Evolutionary conservation across 2,888 invertebrate species (phyloP), one percentile per base, ranked within the genome.

Genomic region (Agrenia bidenticulata): DNA sequence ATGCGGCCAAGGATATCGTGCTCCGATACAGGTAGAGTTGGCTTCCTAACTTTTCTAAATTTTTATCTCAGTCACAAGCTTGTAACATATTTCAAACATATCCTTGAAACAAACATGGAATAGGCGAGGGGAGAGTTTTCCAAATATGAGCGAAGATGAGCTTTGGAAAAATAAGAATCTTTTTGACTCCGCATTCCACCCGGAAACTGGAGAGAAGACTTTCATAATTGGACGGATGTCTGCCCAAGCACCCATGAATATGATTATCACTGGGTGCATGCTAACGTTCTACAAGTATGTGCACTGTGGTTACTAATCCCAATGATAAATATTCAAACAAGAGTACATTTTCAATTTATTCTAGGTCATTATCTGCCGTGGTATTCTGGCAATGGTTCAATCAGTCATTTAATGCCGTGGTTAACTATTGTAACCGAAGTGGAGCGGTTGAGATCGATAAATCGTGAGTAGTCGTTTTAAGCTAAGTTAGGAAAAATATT

Each of bases 371-470:
- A 4, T 86, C 90, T 1, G 92, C 93, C 2, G 94, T 95, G 9
- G 83, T 97, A 63, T 97, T 98, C 82, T 99, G 98, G 98, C 99
- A 97, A 80, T 97, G 95, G 95, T 82, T 89, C 77, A 97, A 97
- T 83, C 96, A 97, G 84, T 90, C 97, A n/a, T 99, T 98, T 83
- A 99, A 99, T 81, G 98, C 99, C 1, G 79, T 95, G 19, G 99
- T 99, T 61, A 99, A 99, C 83, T 99, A 97, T 81, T 95, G 97
- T 32, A 99, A 99, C 81, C 86, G 99, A 60, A 89, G 91, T 65
- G 93, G 93, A 9, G 86, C 88, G 70, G 85, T 88, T 23, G 86
- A 88, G 4, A 84, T 92, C 64, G 83, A 85, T 11, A 81, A 82
- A 64, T 80, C 80, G 84, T 84, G 79, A 80, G 82, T 79, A 13